Evolutionary conservation across 2,113 vertebrate species (phyloP).

Genomic region (Passer domesticus): DNA sequence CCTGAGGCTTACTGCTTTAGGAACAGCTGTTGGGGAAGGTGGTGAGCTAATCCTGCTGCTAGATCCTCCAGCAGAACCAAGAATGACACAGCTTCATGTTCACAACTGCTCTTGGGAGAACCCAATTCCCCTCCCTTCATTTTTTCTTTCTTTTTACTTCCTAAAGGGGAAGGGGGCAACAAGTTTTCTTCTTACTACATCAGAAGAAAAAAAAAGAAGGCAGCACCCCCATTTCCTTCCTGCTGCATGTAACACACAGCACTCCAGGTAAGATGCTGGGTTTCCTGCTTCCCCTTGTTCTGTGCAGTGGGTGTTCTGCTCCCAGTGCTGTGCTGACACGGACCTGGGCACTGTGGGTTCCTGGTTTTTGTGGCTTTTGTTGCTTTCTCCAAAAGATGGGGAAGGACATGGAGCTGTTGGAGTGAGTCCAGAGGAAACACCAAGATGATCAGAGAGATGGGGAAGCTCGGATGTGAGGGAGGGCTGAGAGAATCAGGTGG

Average conservation of each 20-base stretch:
- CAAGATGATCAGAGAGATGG: not conserved
- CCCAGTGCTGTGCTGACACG: rapidly evolving
- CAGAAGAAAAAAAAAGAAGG: not conserved
- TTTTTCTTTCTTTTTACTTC: not conserved
- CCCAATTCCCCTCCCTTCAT: rapidly evolving
- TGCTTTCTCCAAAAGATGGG: not conserved
- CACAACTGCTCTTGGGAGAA: not conserved
- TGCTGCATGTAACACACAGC: not conserved
- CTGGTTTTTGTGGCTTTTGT: not conserved
- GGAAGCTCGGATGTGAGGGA: not conserved
- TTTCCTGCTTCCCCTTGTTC: not conserved
- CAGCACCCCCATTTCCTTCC: not conserved
- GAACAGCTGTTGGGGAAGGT: not conserved
- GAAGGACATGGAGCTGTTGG: not conserved
- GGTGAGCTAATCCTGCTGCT: not conserved
- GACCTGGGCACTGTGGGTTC: not conserved
- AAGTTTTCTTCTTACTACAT: conserved; percentile 18
- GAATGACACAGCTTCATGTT: not conserved
- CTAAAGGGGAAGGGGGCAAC: conserved; percentile 43
- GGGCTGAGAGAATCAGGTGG: not conserved
- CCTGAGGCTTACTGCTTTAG: not conserved
- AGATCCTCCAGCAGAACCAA: not conserved
- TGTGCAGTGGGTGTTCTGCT: not conserved
- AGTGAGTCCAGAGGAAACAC: not conserved
- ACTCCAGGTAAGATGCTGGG: not conserved